Base-by-base conservation (phyloP, 2,888 invertebrate genomes). In the Epirrhoe alternata region DNA sequence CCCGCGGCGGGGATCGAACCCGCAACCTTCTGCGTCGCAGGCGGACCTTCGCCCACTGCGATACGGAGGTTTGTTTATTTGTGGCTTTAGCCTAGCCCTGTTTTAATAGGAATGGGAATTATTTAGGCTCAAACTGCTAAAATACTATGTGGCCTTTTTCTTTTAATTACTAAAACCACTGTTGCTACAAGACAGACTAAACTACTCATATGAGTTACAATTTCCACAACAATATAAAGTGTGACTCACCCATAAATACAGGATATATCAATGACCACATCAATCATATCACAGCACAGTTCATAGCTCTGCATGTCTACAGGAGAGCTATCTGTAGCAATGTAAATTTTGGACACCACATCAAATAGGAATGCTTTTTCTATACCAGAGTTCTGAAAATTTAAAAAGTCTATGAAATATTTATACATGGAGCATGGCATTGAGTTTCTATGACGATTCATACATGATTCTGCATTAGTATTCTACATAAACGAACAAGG, bases 301-400 rank as follows among this genome's bases (percentile, higher is more conserved):
- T 99, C 99, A 85, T 99, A 99, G 82, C 98, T 98, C 91, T 99
- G 99, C 99, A 99, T 99, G 87, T 99, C 99, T 6, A 99, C 99
- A 1, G 99, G 99, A 10, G 98, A 98, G 76, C 98, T 98, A 90
- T 99, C 99, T 0, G 99, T 99, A n/a, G 99, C 99, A 76, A 99
- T 99, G 90, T 99, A 99, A 78, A 99, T 99, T 94, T 98, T 98
- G 5, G 98, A 98, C n/a, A 99, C 98, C 31, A 99, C 99, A 94
- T 99, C 99, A 93, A 99, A 99, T 50, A 99, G 95, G 93, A 99
- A 99, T 66, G 99, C 99, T 86, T 99, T 99, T 87, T 99, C 99
- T 83, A 99, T 99, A 53, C 98, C 99, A 10, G 99, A 99, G 91
- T 99, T 99, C 99, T 99, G 90, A 57, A 94, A 45, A 58, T 33